Evolutionary conservation across 1,140 invertebrate species (phyloP).

Genomic region (Globodera ellingtonae): DNA sequence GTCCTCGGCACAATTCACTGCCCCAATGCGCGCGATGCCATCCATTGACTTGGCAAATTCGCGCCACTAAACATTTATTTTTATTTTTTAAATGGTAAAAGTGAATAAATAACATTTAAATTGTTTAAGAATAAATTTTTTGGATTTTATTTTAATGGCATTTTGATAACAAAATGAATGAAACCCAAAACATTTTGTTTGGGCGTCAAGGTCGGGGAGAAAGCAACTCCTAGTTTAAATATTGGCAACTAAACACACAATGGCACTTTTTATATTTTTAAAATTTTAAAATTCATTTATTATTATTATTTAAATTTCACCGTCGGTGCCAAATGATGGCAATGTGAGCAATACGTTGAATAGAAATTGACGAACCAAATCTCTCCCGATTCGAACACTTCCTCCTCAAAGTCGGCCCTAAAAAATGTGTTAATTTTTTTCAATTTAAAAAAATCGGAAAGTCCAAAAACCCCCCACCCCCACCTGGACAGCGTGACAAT

Average conservation of each 20-base stretch:
- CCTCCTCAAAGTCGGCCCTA: slow-evolving; percentile 73
- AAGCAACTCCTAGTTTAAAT: too few species aligned
- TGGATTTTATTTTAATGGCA: not conserved
- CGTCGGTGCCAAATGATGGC: slow-evolving; percentile 75
- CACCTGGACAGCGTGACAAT: slow-evolving; percentile 74
- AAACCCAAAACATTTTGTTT: too few species aligned
- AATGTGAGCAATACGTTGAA: slow-evolving; percentile 81
- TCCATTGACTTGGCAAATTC: slow-evolving; percentile 76
- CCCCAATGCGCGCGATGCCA: slow-evolving; percentile 76
- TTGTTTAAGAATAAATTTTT: slow-evolving; percentile 30
- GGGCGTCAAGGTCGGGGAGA: too few species aligned
- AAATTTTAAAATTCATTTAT: too few species aligned
- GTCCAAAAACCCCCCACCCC: slow-evolving; percentile 54
- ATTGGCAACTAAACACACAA: too few species aligned
- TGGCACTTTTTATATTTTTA: too few species aligned
- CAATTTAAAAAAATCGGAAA: not conserved
- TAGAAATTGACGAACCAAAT: slow-evolving; percentile 84
- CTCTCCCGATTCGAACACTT: slow-evolving; percentile 73
- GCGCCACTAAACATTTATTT: slow-evolving; percentile 73
- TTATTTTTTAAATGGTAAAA: slow-evolving; percentile 26
- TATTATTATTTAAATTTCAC: slow-evolving; percentile 55
- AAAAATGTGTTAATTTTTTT: not conserved
- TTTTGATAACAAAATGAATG: too few species aligned
- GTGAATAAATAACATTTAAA: not conserved
- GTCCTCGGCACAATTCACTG: slow-evolving; percentile 80